Conservation (phyloP, 2,113 vertebrate genomes). For the Pyrgilauda ruficollis region DNA sequence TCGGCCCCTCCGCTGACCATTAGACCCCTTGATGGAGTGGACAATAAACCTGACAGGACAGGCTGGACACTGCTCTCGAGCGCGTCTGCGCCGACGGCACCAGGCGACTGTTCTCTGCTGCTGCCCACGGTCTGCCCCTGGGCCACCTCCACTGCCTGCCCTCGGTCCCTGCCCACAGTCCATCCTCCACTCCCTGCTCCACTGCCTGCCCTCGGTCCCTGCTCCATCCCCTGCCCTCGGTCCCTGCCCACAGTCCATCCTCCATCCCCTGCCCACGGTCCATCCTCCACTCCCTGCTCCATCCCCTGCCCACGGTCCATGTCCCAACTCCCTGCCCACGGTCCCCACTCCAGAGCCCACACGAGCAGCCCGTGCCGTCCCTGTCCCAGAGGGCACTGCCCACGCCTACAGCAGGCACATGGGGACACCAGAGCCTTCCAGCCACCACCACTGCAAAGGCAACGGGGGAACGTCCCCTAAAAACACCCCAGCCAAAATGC, state of each 20-base stretch:
- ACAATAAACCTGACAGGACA: conserved; percentile 72
- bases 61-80: conserved; percentile 23
- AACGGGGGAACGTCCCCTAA: not conserved
- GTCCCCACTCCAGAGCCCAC: not conserved
- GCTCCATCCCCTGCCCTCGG: not conserved
- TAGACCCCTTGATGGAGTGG: conserved; percentile 79
- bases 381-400: not conserved
- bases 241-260: not conserved
- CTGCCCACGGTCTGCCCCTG: not conserved
- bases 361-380: fast-evolving
- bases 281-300: not conserved
- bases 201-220: not conserved
- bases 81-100: not conserved
- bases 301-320: fast-evolving
- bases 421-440: fast-evolving
- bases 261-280: not conserved
- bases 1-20: conserved; percentile 77
- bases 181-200: too few species aligned
- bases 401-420: fast-evolving
- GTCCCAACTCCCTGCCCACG: not conserved
- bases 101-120: not conserved
- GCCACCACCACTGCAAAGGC: not conserved
- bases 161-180: not conserved
- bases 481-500: not conserved
- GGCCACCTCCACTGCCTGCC: not conserved